phyloP scores from a whole-genome alignment of 2,113 vertebrate species.

The Embiotoca jacksoni region DNA sequence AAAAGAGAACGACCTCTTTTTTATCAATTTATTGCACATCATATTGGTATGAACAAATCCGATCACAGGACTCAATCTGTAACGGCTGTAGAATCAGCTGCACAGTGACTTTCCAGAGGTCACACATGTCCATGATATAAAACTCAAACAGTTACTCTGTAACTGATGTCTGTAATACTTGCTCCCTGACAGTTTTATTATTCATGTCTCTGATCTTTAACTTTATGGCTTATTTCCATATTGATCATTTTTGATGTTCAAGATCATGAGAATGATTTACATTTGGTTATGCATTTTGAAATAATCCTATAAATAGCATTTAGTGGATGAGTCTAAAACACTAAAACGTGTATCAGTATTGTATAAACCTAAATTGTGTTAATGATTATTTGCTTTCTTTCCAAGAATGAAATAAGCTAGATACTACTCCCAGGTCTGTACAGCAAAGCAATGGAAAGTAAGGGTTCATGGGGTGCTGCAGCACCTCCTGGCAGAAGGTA shows the following conservation, averaged over 20 bases:
- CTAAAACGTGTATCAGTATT: not conserved
- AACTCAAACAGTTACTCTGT: not conserved
- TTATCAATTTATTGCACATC: constrained; percentile 19
- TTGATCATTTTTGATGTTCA: not conserved
- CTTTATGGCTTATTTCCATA: not conserved
- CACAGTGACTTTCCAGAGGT: constrained; percentile 21
- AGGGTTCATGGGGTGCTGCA: no score
- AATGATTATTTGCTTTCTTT: not conserved
- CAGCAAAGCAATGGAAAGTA: no score
- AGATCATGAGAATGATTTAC: not conserved
- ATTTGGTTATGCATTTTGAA: not conserved
- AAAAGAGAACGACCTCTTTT: constrained; percentile 1
- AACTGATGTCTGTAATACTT: constrained; percentile 1
- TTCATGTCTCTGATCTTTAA: not conserved
- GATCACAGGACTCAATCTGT: constrained; percentile 3
- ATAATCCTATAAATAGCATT: not conserved
- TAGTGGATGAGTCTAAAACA: not conserved
- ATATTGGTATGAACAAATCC: not conserved
- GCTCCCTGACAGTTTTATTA: not conserved
- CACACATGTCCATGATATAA: not conserved
- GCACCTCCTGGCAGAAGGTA: no score
- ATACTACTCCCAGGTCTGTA: no score
- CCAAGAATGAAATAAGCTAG: not conserved
- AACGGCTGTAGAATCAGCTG: constrained; percentile 8
- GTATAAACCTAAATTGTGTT: not conserved